Base-by-base conservation (phyloP, 2,113 vertebrate species). In the Larimichthys crocea region DNA sequence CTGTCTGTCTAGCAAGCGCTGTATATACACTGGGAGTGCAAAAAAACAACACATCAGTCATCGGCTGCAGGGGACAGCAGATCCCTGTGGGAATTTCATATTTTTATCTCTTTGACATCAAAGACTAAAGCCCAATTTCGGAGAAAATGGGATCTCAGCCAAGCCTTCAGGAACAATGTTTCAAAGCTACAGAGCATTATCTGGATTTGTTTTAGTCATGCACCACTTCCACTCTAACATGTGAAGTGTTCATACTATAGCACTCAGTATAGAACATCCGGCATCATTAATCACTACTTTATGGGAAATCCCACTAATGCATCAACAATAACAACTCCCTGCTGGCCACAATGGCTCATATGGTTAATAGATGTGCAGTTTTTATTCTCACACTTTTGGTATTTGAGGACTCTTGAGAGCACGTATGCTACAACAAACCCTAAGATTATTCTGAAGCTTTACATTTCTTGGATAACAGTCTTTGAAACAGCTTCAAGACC, bases 91-190 rank as follows among this genome's bases (percentile, higher is more conserved):
- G 63, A 87, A 76, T 85, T 67, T 81, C 60, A 69, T 48, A 42
- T 80, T 65, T 89, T 89, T 85, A 83, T 89, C 81, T 79, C 29
- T 14, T 0, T 61, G 11, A 86, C 88, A 92, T 93, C 84, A 91
- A 93, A 91, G 84, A 44, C 49, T 31, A 20, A 79, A 29, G 61
- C 42, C 24, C 57, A 67, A 52, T 79, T 84, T 82, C 3, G 1
- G 56, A 71, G 59, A 78, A 83, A 83, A 75, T 55, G 64, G 79
- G 79, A 83, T 53, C 74, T 74, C 57, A 31, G 70, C 90, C 90
- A 83, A 85, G 67, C 65, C 3, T 67, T 60, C 15, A 75, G 49
- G 40, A 70, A 73, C 79, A 85, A 72, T 65, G 76, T 68, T 83
- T 76, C 57, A 71, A 50, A 86, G 77, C 72, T 80, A 66, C 50